Base-by-base conservation (phyloP, 1,140 invertebrate genomes). In the Vollenhovia emeryi region DNA sequence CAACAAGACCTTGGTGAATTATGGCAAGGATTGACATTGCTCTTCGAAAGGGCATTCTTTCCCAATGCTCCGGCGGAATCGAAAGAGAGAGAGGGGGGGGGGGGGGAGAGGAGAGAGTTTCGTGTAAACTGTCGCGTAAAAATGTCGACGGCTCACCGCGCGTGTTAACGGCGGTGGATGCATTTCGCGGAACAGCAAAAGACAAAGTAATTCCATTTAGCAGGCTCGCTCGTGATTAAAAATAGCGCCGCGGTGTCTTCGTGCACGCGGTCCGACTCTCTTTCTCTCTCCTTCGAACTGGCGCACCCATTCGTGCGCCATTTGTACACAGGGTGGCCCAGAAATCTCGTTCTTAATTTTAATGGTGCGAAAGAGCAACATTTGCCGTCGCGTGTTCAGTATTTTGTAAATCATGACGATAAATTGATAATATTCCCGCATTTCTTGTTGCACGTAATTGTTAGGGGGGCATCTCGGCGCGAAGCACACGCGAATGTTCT, bases 151-250 rank as follows among this genome's bases (percentile, higher is more conserved):
- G 18, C 30, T 59, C 71, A 33, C 18, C 15, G 36, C 18, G 78
- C 50, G 66, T 45, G 21, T 79, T 68, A 79, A 43, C 50, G 64
- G 21, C 62, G 48, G 21, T 21, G 76, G 48, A 57, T 80, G 64
- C 78, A 82, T 71, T 82, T 73, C 66, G 66, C 40, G 50, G 66
- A 82, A 82, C 24, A 50, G 78, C 50, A 73, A 82, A 82, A 82
- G 78, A 82, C 66, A 82, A 82, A 82, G 78, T 82, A 82, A 82
- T 82, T 82, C 66, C 78, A 82, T 82, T 82, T 82, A 82, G 78
- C 66, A 73, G 78, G 40, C 78, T 73, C 50, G 78, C 66, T 82
- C 78, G 78, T 24, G 78, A 82, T 82, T 57, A 82, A 82, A 82
- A 82, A 82, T 82, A 82, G 66, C 78, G 50, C 59, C 78, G 43